Conservation (phyloP, 2,113 vertebrate genomes). For the Oplegnathus fasciatus region DNA sequence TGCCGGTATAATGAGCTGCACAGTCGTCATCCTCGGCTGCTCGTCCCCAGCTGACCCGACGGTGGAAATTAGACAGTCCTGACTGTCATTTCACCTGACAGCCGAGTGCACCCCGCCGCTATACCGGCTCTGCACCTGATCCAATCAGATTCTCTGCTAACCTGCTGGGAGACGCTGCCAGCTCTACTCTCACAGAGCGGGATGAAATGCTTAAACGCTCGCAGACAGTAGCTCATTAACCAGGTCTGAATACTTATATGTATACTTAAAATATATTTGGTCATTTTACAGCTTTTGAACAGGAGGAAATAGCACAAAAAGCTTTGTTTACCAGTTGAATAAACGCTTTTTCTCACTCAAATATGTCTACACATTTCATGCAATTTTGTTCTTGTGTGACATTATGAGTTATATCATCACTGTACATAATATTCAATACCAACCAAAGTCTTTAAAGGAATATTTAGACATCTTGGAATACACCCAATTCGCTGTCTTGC, state of each 20-base stretch:
- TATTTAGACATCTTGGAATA: background rate
- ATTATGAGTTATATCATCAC: background rate
- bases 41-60: conserved; percentile 23
- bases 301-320: conserved; percentile 49
- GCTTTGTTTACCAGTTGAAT: conserved; percentile 10
- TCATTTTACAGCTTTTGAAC: conserved; percentile 16
- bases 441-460: conserved; percentile 23
- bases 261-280: background rate
- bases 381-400: background rate
- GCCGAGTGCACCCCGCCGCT: conserved; percentile 10
- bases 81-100: conserved; percentile 49
- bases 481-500: background rate
- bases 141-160: conserved; percentile 35
- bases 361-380: conserved; percentile 1
- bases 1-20: conserved; percentile 29
- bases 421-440: background rate
- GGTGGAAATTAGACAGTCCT: conserved; percentile 36
- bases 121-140: conserved; percentile 37
- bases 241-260: background rate
- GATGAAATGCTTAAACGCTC: conserved; percentile 16
- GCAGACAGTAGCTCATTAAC: background rate
- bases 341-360: background rate
- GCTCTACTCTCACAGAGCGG: conserved; percentile 10
- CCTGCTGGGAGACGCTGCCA: conserved; percentile 26
- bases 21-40: background rate